Conservation (phyloP, 1,140 invertebrate species). For the Zaprionus camerounensis region DNA sequence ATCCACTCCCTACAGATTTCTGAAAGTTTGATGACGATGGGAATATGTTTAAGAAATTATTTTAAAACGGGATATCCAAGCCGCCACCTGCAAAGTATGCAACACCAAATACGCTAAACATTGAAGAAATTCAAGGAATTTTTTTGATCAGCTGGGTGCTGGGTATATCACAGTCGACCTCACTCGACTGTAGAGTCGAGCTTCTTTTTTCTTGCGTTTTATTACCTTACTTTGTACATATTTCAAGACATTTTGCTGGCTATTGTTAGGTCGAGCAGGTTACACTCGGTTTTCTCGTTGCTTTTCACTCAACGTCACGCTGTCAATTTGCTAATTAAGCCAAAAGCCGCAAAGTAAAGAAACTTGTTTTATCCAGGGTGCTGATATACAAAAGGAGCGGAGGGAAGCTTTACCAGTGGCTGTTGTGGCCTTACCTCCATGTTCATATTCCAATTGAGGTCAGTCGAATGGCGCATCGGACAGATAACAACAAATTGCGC, state of each 20-base stretch:
- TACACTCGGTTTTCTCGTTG: not conserved
- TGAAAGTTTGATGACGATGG: no score
- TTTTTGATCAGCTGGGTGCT: no score
- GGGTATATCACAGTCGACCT: no score
- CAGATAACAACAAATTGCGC: constrained; percentile 55
- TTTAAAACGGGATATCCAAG: no score
- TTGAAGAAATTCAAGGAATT: no score
- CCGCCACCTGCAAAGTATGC: no score
- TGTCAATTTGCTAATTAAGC: constrained; percentile 63
- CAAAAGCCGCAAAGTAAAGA: constrained; percentile 50
- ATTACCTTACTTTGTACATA: constrained; percentile 14
- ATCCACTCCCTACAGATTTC: no score
- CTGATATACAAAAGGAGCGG: not conserved
- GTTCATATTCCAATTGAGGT: constrained; percentile 46
- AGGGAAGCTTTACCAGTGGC: not conserved
- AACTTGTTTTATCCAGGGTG: constrained; percentile 30
- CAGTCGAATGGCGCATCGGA: constrained; percentile 33
- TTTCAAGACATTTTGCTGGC: constrained; percentile 2
- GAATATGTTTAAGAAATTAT: no score
- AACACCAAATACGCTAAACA: no score
- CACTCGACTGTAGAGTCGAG: no score
- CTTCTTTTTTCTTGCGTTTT: not conserved
- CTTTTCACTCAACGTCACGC: constrained; percentile 51
- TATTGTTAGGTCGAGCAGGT: constrained; percentile 16
- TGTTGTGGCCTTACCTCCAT: not conserved